Evolutionary conservation across 2,113 vertebrate species (phyloP), one percentile per base, ranked within the genome.

Genomic region (Oryctolagus cuniculus): DNA sequence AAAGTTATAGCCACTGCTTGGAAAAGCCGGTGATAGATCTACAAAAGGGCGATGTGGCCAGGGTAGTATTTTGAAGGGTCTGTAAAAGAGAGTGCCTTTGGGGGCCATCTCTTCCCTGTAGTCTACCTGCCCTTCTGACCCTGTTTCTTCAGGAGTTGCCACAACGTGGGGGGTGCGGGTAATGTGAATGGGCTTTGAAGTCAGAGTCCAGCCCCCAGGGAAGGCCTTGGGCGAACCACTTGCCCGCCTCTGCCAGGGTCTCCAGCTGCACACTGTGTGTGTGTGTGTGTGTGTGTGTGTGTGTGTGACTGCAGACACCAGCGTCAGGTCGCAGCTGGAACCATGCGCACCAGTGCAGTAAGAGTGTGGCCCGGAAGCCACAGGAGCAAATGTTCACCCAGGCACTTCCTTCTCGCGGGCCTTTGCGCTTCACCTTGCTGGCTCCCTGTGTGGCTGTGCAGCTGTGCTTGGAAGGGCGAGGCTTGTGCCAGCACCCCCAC

Each of bases 371-470:
- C 51, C 21, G 38, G 55, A n/a, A 19, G 38, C 36, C 2, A 2
- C 49, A 19, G 22, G 66, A 36, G 31, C 8, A 36, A 15, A 27
- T 31, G n/a, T 36, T 29, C 2, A 3, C 16, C 0, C 29, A 4
- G 24, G 1, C 2, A 0, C 12, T 5, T 34, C 31, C 49, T 38
- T 38, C 38, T 38, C 38, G 4, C 4, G 4, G 38, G 38, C 38
- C 38, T 4, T 16, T 0, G 12, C 0, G 11, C 51, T 78, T 77
- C 13, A 21, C 31, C 34, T 34, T 0, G 0, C 51, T 34, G 11
- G 17, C 53, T n/a, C 36, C 34, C 6, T 51, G 15, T 6, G 38
- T 4, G 38, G 10, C 10, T 4, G 5, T 10, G 72, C n/a, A 51
- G 74, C 27, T 11, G 66, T 44, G 58, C n/a, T 79, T 9, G 13